These are phyloP conservation scores for Corythoichthys haematopterus DNA, from an alignment of 2,113 vertebrate species.

Conservation along the genomic window DNA sequence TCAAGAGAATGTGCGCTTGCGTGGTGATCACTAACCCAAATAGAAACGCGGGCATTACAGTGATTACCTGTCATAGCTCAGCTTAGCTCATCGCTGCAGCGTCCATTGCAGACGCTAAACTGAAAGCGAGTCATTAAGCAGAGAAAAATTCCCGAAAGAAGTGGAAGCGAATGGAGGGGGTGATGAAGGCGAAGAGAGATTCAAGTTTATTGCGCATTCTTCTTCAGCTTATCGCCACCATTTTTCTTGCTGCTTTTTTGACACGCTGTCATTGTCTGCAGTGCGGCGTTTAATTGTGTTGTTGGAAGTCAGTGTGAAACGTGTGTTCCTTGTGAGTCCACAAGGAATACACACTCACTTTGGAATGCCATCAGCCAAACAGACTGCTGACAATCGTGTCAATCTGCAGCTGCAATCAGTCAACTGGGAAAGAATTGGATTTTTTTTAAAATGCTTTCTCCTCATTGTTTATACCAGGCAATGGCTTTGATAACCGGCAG, in stretches of 20 bases:
- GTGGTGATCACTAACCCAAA: slow-evolving; percentile 62
- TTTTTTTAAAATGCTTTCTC: slow-evolving; percentile 18
- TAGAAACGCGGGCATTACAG: slow-evolving; percentile 52
- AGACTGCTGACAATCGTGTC: slow-evolving; percentile 45
- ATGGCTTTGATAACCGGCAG: slow-evolving; percentile 35
- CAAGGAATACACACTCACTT: slow-evolving; percentile 6
- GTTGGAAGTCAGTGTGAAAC: slow-evolving; percentile 3
- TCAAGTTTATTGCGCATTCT: slow-evolving; percentile 18
- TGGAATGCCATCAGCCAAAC: slow-evolving; percentile 36
- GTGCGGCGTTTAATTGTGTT: slow-evolving; percentile 13
- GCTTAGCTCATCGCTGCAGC: slow-evolving; percentile 43
- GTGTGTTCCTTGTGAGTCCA: slow-evolving; percentile 11
- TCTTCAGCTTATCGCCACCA: slow-evolving; percentile 18
- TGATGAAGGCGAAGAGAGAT: not conserved
- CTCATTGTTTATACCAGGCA: slow-evolving; percentile 33
- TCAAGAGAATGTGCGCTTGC: slow-evolving; percentile 57
- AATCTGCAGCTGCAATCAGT: slow-evolving; percentile 45
- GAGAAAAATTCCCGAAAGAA: slow-evolving; percentile 8
- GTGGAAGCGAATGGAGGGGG: not conserved
- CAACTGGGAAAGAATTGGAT: slow-evolving; percentile 31
- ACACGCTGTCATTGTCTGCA: slow-evolving; percentile 6
- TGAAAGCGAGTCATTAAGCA: slow-evolving; percentile 33
- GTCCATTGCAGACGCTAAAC: slow-evolving; percentile 36
- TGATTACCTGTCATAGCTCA: slow-evolving; percentile 64
- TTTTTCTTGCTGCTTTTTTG: slow-evolving; percentile 14